Percentiles rank a stretch among this genome's conserved stretches.
These are phyloP conservation scores for Ceratotherium simum DNA, from an alignment of 2,113 vertebrate genomes.

Conservation along the genomic window DNA sequence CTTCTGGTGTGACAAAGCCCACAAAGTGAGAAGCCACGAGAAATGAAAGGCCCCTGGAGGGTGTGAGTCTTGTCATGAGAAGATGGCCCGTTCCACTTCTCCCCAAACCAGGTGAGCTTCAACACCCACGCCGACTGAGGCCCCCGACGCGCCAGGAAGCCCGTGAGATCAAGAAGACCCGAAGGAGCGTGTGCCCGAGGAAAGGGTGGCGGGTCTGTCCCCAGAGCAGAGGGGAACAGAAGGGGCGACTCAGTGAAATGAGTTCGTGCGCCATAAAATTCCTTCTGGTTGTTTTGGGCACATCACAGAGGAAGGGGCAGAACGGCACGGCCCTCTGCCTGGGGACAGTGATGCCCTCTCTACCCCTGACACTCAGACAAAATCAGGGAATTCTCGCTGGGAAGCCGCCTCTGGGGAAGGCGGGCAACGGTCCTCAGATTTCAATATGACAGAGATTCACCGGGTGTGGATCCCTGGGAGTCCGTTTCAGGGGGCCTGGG, in stretches of 20 bases:
- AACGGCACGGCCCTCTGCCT: rapidly evolving
- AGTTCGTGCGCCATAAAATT: background rate
- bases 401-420: rapidly evolving
- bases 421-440: background rate
- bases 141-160: no score
- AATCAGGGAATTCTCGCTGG: background rate
- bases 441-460: rapidly evolving
- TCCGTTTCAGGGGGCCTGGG: background rate
- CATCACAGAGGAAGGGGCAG: background rate
- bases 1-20: no score
- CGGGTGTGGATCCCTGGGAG: rapidly evolving
- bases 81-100: no score
- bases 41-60: background rate
- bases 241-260: background rate
- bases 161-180: background rate
- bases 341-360: background rate
- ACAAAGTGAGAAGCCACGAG: background rate
- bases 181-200: rapidly evolving
- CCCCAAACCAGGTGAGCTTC: rapidly evolving
- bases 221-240: background rate
- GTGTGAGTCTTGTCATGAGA: background rate
- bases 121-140: rapidly evolving
- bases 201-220: rapidly evolving
- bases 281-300: background rate
- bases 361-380: no score